Conservation (phyloP, 2,888 invertebrate species). For the Xanthia togata region DNA sequence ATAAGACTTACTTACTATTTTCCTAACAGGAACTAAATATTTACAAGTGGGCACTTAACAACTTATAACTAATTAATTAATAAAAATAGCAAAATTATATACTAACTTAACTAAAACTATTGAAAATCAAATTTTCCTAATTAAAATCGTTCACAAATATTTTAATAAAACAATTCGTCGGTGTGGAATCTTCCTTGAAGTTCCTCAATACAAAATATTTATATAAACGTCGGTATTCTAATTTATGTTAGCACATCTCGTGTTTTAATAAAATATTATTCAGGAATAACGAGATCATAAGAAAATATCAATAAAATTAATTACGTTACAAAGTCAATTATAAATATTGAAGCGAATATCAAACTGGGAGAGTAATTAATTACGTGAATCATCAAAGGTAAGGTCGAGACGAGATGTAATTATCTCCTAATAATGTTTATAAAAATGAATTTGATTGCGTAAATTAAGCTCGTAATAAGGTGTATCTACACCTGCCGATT, state of each 20-base stretch:
- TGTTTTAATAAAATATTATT: conserved; percentile 56
- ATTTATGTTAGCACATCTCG: conserved; percentile 24
- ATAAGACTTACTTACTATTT: neutral
- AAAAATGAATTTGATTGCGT: conserved; percentile 65
- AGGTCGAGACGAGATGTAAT: conserved; percentile 68
- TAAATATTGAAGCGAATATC: conserved; percentile 69
- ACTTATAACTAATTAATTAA: too few species aligned
- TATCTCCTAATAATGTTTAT: conserved; percentile 69
- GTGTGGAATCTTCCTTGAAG: conserved; percentile 27
- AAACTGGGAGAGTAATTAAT: conserved; percentile 74
- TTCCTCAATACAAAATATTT: conserved; percentile 32
- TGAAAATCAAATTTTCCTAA: conserved; percentile 27
- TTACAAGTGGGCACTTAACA: too few species aligned
- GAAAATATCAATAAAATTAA: conserved; percentile 66
- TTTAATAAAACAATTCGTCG: conserved; percentile 9
- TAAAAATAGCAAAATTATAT: too few species aligned
- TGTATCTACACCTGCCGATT: neutral
- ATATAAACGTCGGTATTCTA: conserved; percentile 12
- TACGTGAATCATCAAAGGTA: conserved; percentile 77
- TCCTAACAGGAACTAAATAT: too few species aligned
- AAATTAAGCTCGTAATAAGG: conserved; percentile 44
- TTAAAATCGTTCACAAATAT: conserved; percentile 26
- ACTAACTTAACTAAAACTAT: too few species aligned
- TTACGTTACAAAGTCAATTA: conserved; percentile 67
- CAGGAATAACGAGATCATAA: conserved; percentile 56